A percentile compares a stretch with the other conserved stretches of the same genome.
Evolutionary conservation across 1,140 invertebrate genomes (phyloP).

Genomic region (Zaprionus ghesquierei): DNA sequence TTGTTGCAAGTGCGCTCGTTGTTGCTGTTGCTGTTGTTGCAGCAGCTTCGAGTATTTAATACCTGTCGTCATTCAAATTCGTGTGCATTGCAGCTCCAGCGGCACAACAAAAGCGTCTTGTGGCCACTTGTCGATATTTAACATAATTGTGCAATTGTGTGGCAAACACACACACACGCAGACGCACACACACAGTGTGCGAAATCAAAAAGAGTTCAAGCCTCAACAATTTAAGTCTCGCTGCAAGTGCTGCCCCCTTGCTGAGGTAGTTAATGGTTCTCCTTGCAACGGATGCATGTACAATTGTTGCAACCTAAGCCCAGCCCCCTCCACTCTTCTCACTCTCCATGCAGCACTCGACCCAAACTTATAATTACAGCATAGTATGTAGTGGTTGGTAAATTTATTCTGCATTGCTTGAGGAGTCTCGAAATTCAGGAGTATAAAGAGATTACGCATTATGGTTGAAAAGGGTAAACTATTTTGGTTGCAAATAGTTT

Average conservation of each 20-base stretch:
- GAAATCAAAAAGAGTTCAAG: conserved; percentile 79
- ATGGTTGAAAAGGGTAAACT: neutral
- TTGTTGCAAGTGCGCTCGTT: conserved; percentile 26
- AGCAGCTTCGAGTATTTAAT: conserved; percentile 66
- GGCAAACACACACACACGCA: conserved; percentile 7
- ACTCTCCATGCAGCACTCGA: neutral
- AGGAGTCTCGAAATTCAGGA: neutral
- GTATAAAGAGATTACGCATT: neutral
- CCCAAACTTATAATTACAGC: neutral
- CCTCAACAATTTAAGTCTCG: conserved; percentile 61
- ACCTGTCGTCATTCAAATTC: conserved; percentile 57
- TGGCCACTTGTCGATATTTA: conserved; percentile 76
- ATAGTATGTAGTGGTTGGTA: neutral
- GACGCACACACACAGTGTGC: conserved; percentile 6
- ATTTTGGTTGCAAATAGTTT: neutral
- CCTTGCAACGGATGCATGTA: conserved; percentile 58
- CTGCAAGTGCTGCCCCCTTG: conserved; percentile 38
- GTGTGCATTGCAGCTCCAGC: neutral
- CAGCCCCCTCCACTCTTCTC: too few relatives aligned
- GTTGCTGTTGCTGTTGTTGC: neutral
- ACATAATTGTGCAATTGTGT: conserved; percentile 77
- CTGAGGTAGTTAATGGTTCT: conserved; percentile 62
- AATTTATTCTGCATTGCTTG: neutral
- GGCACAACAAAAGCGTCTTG: conserved; percentile 57
- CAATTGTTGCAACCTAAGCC: conserved; percentile 49